Percentiles rank a stretch among this genome's conserved stretches.
These are phyloP conservation scores for Thymelicus lineola DNA, from an alignment of 2,888 invertebrate genomes.

Conservation along the genomic window DNA sequence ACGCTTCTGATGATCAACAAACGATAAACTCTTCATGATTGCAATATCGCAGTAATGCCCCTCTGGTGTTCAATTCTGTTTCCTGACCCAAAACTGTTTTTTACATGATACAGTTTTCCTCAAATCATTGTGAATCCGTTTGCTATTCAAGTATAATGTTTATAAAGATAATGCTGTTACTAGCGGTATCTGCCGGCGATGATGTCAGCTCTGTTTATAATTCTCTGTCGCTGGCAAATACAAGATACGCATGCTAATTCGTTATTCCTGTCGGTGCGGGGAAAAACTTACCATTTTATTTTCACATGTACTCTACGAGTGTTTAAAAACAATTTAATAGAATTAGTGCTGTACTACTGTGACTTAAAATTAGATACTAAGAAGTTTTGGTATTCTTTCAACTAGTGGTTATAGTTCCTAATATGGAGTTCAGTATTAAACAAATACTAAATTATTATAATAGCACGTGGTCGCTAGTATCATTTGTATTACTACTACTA, in stretches of 20 bases:
- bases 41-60: neutral
- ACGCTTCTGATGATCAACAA: no score
- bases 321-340: neutral
- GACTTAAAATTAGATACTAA: no score
- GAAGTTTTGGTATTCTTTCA: no score
- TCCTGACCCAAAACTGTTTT: neutral
- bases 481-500: neutral
- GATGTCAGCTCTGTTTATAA: slow-evolving; percentile 30
- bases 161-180: slow-evolving; percentile 15
- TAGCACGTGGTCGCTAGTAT: neutral
- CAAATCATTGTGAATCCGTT: neutral
- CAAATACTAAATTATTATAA: neutral
- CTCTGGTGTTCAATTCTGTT: neutral
- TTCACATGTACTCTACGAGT: neutral
- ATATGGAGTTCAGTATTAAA: no score
- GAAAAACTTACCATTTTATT: neutral
- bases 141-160: neutral
- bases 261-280: slow-evolving; percentile 4
- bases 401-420: no score
- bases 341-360: neutral
- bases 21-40: no score
- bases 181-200: slow-evolving; percentile 16
- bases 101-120: neutral
- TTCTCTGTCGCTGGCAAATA: neutral
- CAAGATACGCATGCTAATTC: slow-evolving; percentile 8